Evolutionary conservation across 2,888 invertebrate genomes (phyloP).

Genomic region (Druceiella hillmani): DNA sequence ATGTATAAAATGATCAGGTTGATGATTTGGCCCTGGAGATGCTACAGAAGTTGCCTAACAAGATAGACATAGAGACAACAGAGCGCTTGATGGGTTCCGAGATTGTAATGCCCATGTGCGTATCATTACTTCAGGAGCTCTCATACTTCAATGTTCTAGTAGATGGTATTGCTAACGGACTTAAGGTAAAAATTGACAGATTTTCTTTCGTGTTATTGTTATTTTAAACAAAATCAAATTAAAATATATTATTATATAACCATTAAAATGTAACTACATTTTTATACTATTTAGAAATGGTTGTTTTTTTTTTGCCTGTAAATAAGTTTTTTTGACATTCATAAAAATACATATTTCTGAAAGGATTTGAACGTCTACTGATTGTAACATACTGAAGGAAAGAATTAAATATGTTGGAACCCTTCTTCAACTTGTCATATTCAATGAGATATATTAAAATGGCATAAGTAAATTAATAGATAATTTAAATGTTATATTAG

Average conservation of each 20-base stretch:
- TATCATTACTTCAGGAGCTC: constrained; percentile 77
- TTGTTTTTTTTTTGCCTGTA: no score
- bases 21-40: constrained; percentile 64
- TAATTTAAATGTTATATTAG: no score
- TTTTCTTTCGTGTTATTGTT: background rate
- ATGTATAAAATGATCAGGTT: no score
- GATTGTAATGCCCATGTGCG: constrained; percentile 71
- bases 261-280: background rate
- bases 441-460: no score
- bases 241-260: background rate
- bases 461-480: no score
- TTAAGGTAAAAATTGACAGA: constrained; percentile 30
- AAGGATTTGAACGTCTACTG: no score
- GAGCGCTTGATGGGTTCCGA: constrained; percentile 67
- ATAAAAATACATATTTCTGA: no score
- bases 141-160: constrained; percentile 43
- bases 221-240: background rate
- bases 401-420: no score
- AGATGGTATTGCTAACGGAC: constrained; percentile 31
- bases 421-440: no score
- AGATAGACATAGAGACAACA: constrained; percentile 72
- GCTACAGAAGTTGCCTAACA: constrained; percentile 61
- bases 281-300: no score
- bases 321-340: no score
- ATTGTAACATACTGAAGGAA: no score